Conservation (phyloP, 2,888 invertebrate species). For the Rhamnusium bicolor region DNA sequence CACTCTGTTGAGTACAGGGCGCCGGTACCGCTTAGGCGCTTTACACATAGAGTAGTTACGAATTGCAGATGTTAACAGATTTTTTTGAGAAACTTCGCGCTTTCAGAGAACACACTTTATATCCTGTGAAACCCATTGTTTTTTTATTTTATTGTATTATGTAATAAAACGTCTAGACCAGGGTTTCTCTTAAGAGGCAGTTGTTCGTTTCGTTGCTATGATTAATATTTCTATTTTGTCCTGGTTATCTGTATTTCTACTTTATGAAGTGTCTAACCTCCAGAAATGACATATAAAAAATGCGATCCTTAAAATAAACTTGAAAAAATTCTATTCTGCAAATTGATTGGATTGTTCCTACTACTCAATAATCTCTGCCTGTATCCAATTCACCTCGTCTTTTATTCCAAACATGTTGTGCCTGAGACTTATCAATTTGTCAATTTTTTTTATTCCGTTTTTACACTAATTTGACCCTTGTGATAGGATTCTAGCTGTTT, state of each 20-base stretch:
- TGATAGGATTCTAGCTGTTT: no score
- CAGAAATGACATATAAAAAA: neutral
- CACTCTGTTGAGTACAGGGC: no score
- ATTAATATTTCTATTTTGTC: neutral
- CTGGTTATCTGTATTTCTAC: neutral
- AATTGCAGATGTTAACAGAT: no score
- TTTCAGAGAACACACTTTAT: no score
- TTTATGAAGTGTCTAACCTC: neutral
- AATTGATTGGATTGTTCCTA: neutral
- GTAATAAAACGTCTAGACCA: neutral
- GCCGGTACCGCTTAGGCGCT: no score
- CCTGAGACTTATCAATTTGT: neutral
- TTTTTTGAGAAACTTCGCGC: no score
- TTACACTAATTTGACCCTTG: neutral
- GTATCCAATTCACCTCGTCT: neutral
- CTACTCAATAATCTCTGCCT: neutral
- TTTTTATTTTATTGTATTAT: neutral
- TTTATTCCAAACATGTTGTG: neutral
- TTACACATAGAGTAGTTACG: no score
- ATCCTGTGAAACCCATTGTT: neutral
- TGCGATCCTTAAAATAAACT: neutral
- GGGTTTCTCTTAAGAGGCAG: neutral
- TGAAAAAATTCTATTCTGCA: neutral
- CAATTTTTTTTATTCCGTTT: neutral
- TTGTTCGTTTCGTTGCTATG: neutral